Evolutionary conservation across 2,797 vertebrate genomes (phyloP).

Genomic region (Xiphorhynchus erythropygius): DNA sequence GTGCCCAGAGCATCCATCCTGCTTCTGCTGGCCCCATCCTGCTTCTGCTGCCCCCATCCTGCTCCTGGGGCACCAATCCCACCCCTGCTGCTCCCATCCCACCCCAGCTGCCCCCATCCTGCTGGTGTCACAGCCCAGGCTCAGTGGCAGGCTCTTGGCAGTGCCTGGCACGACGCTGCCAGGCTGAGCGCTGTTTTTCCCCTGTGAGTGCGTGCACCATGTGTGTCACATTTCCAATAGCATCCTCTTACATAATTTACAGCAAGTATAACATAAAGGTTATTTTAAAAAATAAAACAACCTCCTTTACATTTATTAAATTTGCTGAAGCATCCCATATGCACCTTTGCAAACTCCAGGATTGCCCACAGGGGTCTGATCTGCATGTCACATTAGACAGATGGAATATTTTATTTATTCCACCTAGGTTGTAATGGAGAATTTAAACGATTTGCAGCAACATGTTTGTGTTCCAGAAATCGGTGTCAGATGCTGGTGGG

Average conservation of each 20-base stretch:
- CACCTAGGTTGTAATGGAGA: conserved; percentile 26
- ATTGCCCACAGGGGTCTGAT: conserved; percentile 61
- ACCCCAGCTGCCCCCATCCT: rapidly evolving
- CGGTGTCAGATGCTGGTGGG: neutral
- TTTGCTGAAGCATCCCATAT: conserved; percentile 50
- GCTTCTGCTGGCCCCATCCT: rapidly evolving
- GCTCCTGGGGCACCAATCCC: no score
- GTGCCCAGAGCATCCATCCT: neutral
- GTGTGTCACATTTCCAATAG: conserved; percentile 1
- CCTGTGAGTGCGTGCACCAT: neutral
- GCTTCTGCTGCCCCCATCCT: no score
- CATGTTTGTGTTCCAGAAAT: neutral
- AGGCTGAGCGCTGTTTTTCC: neutral
- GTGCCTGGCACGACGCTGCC: neutral
- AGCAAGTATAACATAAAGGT: conserved; percentile 46
- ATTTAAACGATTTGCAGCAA: conserved; percentile 52
- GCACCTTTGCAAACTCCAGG: conserved; percentile 35
- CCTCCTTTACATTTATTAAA: conserved; percentile 53
- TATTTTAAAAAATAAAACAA: conserved; percentile 63
- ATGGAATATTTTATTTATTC: conserved; percentile 61
- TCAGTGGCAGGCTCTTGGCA: neutral
- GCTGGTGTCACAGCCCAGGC: neutral
- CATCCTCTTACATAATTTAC: conserved; percentile 57
- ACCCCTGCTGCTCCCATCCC: rapidly evolving
- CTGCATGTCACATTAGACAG: conserved; percentile 51